phyloP scores from a whole-genome alignment of 2,113 vertebrate genomes.

The Pongo abelii region DNA sequence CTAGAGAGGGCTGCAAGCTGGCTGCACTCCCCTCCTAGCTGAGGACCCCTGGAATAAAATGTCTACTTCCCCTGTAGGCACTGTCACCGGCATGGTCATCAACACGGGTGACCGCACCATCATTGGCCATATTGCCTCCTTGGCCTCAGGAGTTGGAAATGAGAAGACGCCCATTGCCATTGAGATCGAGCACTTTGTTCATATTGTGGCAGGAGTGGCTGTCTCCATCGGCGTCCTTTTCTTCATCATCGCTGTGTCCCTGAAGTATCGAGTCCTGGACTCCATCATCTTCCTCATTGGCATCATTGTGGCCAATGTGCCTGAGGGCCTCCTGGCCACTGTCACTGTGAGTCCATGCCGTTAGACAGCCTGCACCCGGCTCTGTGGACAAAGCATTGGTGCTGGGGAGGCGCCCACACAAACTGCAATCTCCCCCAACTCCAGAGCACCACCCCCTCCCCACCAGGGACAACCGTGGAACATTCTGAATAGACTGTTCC shows the following conservation, averaged over 20 bases:
- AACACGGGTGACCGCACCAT: constrained; percentile 86
- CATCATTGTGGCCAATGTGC: constrained; percentile 90
- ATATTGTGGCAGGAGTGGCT: constrained; percentile 86
- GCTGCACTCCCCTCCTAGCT: neutral
- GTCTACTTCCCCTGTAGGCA: constrained; percentile 75
- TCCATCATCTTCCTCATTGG: constrained; percentile 90
- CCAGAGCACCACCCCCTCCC: neutral
- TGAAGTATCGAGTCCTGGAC: constrained; percentile 84
- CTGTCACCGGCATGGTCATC: constrained; percentile 86
- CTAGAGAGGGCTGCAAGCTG: neutral
- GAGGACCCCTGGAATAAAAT: neutral
- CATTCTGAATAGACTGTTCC: neutral
- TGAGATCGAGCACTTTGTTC: constrained; percentile 89
- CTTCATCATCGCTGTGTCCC: constrained; percentile 86
- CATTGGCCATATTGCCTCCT: constrained; percentile 87
- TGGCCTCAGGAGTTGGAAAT: constrained; percentile 85
- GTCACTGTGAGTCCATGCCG: constrained; percentile 85
- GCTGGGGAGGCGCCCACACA: rapidly evolving
- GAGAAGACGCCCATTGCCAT: constrained; percentile 88
- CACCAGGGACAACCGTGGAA: neutral
- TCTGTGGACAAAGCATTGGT: no score
- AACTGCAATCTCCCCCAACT: neutral
- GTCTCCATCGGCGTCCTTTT: constrained; percentile 85
- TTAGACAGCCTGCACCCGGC: neutral
- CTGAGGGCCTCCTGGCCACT: constrained; percentile 88